Conservation (phyloP, 2,888 invertebrate genomes). For the Eilema sororculum region DNA sequence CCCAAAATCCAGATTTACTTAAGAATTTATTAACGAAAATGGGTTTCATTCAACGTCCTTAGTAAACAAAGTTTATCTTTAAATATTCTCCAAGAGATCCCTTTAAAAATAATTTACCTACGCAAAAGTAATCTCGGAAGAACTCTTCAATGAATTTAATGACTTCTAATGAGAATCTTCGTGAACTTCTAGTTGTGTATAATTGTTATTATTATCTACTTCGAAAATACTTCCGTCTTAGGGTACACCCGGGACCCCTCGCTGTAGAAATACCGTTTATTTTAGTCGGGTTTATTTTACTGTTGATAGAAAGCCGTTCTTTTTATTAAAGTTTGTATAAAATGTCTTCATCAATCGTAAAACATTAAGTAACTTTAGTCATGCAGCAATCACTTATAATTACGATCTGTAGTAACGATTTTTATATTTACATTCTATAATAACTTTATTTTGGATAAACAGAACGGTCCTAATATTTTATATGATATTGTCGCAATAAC, state of each 20-base stretch:
- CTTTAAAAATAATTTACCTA: constrained; percentile 8
- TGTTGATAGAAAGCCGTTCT: no score
- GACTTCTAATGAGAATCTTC: background rate
- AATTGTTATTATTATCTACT: background rate
- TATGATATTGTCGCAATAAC: no score
- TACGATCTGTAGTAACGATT: no score
- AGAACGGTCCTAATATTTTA: no score
- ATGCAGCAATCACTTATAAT: no score
- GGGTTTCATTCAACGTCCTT: constrained; percentile 13
- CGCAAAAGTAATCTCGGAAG: constrained; percentile 9
- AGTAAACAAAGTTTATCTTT: constrained; percentile 34
- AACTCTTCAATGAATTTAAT: constrained; percentile 5
- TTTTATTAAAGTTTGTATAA: no score
- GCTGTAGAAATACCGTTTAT: background rate
- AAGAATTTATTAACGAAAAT: constrained; percentile 31
- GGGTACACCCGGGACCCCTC: background rate
- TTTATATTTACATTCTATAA: no score
- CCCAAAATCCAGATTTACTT: constrained; percentile 31
- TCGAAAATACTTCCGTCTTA: background rate
- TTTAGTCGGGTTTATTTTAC: background rate
- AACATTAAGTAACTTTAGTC: no score
- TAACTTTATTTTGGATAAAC: no score
- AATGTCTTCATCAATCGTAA: no score
- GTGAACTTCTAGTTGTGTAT: background rate
- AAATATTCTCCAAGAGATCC: constrained; percentile 21